Evolutionary conservation across 2,797 vertebrate genomes (phyloP), one percentile per base, ranked within the genome.

Genomic region (Sebastes cheni): DNA sequence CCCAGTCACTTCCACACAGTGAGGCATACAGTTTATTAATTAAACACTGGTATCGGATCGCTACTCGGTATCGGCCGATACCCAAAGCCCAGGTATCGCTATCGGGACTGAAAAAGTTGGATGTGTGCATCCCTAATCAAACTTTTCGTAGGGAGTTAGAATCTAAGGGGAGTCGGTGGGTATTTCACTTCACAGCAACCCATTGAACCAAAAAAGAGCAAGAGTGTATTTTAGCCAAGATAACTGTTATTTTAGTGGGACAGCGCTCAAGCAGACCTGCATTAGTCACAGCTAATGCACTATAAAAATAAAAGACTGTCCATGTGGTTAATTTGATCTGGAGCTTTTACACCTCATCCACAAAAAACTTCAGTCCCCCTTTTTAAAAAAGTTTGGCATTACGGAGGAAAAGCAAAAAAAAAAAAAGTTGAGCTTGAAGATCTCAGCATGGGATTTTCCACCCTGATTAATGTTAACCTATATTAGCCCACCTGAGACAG

Each of bases 241-340:
- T 82, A 90, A 92, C 87, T 93, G 93, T 94, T 94, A 89, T 94
- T 92, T 87, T 90, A 91, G 82, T 72, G 78, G 81, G 88, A 91
- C 90, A 84, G 84, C 69, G 72, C 88, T 91, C 86, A 86, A 85
- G 81, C 84, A 86, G 89, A 74, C 76, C 81, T 88, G 91, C 84
- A 86, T 94, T 93, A 92, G 91, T 93, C 91, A 92, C 90, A 93
- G 88, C 85, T 93, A 91, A 91, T 89, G 89, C 83, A 85, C 87
- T 93, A 79, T 84, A 82, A 91, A 93, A 94, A 93, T 86, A 94
- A 88, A 89, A 90, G 88, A 87, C 86, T 89, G 90, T 91, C 89
- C 86, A 81, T 92, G 90, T 89, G 90, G 86, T 86, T 93, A 92
- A 95, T 93, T 91, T 92, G 88, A 95, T 93, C 86, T 87, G 54